Evolutionary conservation across 2,113 vertebrate genomes (phyloP).

Genomic region (Marmota monax): DNA sequence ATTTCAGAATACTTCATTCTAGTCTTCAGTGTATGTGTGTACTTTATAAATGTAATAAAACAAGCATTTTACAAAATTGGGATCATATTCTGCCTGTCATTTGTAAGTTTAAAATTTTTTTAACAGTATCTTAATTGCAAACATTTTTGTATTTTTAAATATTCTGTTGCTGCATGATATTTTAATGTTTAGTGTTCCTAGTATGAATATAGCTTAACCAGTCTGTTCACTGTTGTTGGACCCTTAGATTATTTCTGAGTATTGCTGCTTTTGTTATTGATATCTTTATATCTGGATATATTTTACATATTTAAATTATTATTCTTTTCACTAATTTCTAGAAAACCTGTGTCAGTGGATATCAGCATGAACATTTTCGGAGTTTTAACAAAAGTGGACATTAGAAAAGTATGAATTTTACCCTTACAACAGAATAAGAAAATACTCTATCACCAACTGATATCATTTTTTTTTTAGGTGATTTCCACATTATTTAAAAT

Average conservation of each 20-base stretch:
- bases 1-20: conserved; percentile 33
- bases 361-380: background rate
- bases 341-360: background rate
- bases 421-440: background rate
- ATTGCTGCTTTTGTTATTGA: background rate
- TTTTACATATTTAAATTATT: background rate
- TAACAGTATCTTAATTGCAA: background rate
- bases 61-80: background rate
- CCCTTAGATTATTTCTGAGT: background rate
- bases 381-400: background rate
- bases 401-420: background rate
- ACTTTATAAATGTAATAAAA: conserved; percentile 8
- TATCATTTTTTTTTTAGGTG: conserved; percentile 13
- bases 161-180: background rate
- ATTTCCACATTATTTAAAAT: background rate
- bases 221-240: background rate
- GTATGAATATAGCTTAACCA: background rate
- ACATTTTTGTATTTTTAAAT: background rate
- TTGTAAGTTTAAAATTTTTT: background rate
- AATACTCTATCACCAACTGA: background rate
- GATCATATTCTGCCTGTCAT: background rate
- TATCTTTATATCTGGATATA: background rate
- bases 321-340: background rate
- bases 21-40: background rate
- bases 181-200: background rate